Evolutionary conservation across 2,888 invertebrate genomes (phyloP).

Genomic region (Charanyca ferruginea): DNA sequence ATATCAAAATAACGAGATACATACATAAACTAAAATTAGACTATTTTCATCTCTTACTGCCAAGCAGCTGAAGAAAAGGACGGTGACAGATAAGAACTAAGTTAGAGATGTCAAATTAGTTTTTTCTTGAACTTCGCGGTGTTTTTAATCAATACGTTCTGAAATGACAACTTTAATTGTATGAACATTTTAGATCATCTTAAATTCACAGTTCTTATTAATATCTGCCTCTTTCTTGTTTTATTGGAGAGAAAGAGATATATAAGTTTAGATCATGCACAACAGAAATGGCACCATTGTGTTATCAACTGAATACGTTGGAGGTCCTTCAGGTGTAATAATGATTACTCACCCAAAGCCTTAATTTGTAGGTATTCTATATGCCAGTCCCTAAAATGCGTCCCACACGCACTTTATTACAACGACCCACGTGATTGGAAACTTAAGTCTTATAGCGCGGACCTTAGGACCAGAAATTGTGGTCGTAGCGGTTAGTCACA

Average conservation of each 20-base stretch:
- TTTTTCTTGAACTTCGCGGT: no score
- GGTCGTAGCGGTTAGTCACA: slow-evolving; percentile 10
- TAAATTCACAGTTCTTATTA: no score
- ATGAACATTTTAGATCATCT: no score
- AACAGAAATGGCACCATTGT: not conserved
- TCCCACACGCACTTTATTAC: slow-evolving; percentile 41
- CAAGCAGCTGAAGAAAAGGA: no score
- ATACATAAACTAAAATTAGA: not conserved
- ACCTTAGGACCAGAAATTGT: slow-evolving; percentile 4
- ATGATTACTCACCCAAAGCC: slow-evolving; percentile 51
- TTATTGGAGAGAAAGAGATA: no score
- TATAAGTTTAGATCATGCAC: no score
- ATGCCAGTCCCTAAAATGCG: slow-evolving; percentile 23
- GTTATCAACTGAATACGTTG: slow-evolving; percentile 15
- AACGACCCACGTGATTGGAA: slow-evolving; percentile 29
- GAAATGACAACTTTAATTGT: no score
- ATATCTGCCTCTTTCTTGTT: no score
- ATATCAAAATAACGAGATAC: not conserved
- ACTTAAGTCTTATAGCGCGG: not conserved
- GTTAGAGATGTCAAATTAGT: no score
- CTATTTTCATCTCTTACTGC: no score
- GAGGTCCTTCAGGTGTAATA: slow-evolving; percentile 8
- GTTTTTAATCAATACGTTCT: no score
- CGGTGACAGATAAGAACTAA: no score
- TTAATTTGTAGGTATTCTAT: slow-evolving; percentile 67